Conservation (phyloP, 1,140 invertebrate species). For the Conopomorpha cramerella region DNA sequence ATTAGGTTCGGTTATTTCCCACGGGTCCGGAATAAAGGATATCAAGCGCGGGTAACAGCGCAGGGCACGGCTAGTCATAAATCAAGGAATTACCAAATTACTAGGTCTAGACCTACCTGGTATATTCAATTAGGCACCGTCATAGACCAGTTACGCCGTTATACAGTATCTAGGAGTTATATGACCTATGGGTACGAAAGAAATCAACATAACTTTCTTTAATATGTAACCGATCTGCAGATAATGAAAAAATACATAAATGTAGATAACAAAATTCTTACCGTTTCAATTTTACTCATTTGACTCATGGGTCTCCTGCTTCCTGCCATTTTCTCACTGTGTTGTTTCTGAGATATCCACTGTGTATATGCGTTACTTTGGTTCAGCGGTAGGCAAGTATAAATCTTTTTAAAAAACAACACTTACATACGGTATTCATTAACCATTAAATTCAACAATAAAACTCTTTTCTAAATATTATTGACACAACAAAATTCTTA, state of each 20-base stretch:
- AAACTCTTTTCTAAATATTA: slow-evolving; percentile 3
- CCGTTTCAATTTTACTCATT: slow-evolving; percentile 34
- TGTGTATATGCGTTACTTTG: too few species aligned
- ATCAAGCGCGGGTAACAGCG: too few species aligned
- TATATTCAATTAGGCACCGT: too few species aligned
- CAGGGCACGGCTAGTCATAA: too few species aligned
- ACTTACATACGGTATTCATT: not conserved
- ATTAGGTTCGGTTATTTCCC: too few species aligned
- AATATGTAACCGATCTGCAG: not conserved
- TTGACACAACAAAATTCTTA: not conserved
- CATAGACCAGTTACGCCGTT: not conserved
- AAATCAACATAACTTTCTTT: not conserved
- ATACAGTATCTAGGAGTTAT: not conserved
- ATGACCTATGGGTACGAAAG: not conserved
- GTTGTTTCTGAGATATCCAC: too few species aligned
- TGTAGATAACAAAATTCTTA: slow-evolving; percentile 14
- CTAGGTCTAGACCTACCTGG: too few species aligned
- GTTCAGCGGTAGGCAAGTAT: not conserved
- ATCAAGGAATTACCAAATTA: too few species aligned
- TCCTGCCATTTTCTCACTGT: slow-evolving; percentile 16
- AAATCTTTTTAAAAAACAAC: not conserved
- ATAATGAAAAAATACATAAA: not conserved
- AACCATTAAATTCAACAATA: not conserved
- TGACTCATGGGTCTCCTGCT: slow-evolving; percentile 35
- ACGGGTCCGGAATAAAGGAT: too few species aligned